phyloP scores from a whole-genome alignment of 2,113 vertebrate species.

The Zosterops pallidus region DNA sequence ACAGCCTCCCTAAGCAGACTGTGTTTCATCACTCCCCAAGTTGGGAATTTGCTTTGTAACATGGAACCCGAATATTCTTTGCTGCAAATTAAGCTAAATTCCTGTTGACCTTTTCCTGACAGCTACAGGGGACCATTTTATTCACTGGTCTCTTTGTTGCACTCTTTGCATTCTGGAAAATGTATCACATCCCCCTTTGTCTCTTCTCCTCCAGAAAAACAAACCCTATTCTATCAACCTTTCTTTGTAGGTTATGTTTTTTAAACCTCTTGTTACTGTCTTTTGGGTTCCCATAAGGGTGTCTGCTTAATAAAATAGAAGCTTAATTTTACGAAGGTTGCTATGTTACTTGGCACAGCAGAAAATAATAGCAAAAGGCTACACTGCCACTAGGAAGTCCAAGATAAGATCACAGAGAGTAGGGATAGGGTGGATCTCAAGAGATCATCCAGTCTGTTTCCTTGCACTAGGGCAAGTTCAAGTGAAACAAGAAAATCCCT shows the following conservation, averaged over 20 bases:
- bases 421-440: neutral
- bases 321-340: neutral
- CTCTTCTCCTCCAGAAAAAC: neutral
- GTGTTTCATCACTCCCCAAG: neutral
- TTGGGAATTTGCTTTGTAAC: neutral
- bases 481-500: neutral
- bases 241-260: neutral
- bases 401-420: neutral
- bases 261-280: neutral
- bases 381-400: neutral
- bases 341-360: neutral
- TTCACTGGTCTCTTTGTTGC: slow-evolving; percentile 3
- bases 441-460: neutral
- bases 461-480: neutral
- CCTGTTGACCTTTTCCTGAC: slow-evolving; percentile 17
- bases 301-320: slow-evolving; percentile 15
- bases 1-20: neutral
- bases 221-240: neutral
- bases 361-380: slow-evolving; percentile 12
- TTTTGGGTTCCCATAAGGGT: neutral
- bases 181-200: neutral
- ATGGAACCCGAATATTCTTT: neutral
- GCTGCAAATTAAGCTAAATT: slow-evolving; percentile 32
- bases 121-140: neutral
- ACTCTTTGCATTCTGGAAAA: slow-evolving; percentile 16